These are phyloP conservation scores for Euproctis similis DNA, from an alignment of 2,888 invertebrate genomes.

Conservation along the genomic window DNA sequence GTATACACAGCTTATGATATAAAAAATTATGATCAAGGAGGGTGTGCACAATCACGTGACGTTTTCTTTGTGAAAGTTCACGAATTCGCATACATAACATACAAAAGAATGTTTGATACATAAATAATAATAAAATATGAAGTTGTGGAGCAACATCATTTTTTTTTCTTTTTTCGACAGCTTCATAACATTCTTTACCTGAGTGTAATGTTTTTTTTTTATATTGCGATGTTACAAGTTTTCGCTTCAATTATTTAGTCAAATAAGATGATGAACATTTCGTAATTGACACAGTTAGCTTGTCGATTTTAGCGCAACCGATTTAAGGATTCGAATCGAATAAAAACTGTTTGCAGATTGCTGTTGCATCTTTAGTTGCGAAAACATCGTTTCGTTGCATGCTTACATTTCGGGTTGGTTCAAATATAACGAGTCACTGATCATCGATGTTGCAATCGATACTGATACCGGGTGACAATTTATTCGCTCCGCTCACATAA, in stretches of 20 bases:
- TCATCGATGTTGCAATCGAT: conserved; percentile 24
- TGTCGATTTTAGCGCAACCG: conserved; percentile 25
- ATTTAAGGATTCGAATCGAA: conserved; percentile 36
- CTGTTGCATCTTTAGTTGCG: conserved; percentile 45
- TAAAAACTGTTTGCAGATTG: conserved; percentile 34
- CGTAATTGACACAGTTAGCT: conserved; percentile 26
- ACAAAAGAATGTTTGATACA: conserved; percentile 32
- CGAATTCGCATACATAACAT: conserved; percentile 34
- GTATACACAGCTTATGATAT: conserved; percentile 15
- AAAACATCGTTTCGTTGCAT: conserved; percentile 38
- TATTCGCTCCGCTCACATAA: conserved; percentile 39
- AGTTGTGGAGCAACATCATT: neutral
- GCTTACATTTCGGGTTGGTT: conserved; percentile 30
- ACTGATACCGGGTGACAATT: conserved; percentile 22
- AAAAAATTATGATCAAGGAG: conserved; percentile 23
- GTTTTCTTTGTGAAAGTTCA: conserved; percentile 39
- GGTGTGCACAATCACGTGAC: conserved; percentile 33
- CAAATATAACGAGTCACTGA: conserved; percentile 32
- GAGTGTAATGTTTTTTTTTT: neutral
- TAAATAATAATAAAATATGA: conserved; percentile 16
- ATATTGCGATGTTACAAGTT: neutral
- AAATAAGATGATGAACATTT: conserved; percentile 10
- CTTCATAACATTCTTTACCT: neutral
- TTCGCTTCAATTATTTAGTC: conserved; percentile 4
- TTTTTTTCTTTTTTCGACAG: too few relatives aligned